Evolutionary conservation across 2,888 invertebrate species (phyloP).

Genomic region (Panzeria rudis): DNA sequence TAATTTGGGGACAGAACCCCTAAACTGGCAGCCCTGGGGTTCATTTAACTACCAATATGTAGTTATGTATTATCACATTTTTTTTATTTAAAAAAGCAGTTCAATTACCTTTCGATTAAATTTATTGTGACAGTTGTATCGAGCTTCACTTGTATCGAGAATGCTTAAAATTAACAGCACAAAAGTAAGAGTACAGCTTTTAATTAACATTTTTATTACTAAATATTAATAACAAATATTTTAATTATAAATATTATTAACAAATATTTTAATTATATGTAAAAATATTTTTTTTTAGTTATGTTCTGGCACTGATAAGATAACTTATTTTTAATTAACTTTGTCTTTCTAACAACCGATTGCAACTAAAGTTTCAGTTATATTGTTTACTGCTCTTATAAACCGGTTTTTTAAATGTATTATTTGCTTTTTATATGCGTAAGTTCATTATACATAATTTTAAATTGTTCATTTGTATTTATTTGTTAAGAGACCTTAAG

Average conservation of each 20-base stretch:
- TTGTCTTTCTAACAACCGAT: conserved; percentile 4
- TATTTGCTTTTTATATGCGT: too few relatives aligned
- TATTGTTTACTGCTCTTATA: too few relatives aligned
- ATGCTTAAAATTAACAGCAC: conserved; percentile 12
- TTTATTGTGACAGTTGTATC: not conserved
- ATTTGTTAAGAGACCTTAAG: too few relatives aligned
- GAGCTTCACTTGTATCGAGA: conserved; percentile 4
- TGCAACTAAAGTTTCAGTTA: conserved; percentile 32
- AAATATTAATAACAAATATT: not conserved
- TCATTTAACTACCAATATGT: not conserved
- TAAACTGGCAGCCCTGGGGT: too few relatives aligned
- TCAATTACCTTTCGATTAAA: conserved; percentile 45
- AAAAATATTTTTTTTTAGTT: not conserved
- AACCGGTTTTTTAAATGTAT: too few relatives aligned
- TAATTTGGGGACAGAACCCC: too few relatives aligned
- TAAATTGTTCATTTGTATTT: too few relatives aligned
- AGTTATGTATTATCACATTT: too few relatives aligned
- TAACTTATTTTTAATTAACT: conserved; percentile 18
- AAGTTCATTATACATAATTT: too few relatives aligned
- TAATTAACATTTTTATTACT: conserved; percentile 32
- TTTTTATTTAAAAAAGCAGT: not conserved
- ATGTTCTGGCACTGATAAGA: not conserved
- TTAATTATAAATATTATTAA: too few relatives aligned
- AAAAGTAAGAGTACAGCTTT: conserved; percentile 28
- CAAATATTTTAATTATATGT: too few relatives aligned